These are phyloP conservation scores for Litocranius walleri DNA, from an alignment of 2,113 vertebrate species.

Conservation along the genomic window DNA sequence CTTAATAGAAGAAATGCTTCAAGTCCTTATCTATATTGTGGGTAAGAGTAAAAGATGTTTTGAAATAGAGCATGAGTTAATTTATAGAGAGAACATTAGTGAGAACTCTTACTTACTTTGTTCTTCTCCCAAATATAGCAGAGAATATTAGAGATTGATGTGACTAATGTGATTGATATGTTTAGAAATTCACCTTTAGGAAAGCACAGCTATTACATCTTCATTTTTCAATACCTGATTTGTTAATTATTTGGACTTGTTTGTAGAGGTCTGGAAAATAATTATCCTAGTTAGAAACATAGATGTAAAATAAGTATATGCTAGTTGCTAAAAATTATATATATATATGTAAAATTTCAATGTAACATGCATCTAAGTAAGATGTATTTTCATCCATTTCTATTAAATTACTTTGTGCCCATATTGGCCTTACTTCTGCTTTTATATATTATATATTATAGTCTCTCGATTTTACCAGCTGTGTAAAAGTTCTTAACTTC, in stretches of 20 bases:
- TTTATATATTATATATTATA: neutral
- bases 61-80: neutral
- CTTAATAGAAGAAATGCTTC: slow-evolving; percentile 96
- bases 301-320: neutral
- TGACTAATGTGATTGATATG: neutral
- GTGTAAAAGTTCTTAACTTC: neutral
- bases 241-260: neutral
- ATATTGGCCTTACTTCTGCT: neutral
- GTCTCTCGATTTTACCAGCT: slow-evolving; percentile 5
- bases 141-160: neutral
- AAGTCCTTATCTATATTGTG: slow-evolving; percentile 90
- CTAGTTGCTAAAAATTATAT: neutral
- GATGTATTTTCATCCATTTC: neutral
- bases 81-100: slow-evolving; percentile 47
- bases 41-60: slow-evolving; percentile 82
- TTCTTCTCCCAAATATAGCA: neutral
- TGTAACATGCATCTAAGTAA: neutral
- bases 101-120: slow-evolving; percentile 2
- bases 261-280: neutral
- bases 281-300: neutral
- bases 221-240: slow-evolving; percentile 8
- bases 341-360: neutral
- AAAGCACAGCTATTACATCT: neutral
- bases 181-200: slow-evolving; percentile 3
- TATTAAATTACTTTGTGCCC: neutral